Base-by-base conservation (phyloP, 2,888 invertebrate species). In the Dascillus cervinus region DNA sequence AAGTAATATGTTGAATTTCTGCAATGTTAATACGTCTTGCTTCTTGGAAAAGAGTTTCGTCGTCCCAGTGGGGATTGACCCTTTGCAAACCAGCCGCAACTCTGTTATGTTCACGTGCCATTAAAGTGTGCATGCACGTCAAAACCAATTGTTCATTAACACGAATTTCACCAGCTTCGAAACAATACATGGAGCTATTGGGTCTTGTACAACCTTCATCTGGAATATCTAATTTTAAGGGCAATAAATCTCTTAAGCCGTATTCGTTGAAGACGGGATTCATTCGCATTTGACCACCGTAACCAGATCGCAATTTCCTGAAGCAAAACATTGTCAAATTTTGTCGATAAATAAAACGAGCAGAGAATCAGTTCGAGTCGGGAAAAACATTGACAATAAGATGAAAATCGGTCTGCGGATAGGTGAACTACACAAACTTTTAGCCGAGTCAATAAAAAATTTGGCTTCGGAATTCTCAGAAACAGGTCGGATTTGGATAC, bases 81-180 rank as follows among this genome's bases (percentile, higher is more conserved):
- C 75, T 75, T 0, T 80, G 75, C 20, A 95, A 64, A 3, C 69
- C 80, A 29, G 73, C 75, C 1, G 92, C 91, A 1, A 89, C 65
- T 36, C 88, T 72, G 65, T 95, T 95, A 62, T 95, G 94, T 58
- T 94, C 89, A 35, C 91, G 71, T 1, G 91, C 87, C 82, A 89
- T 80, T 17, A 91, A 62, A 0, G 90, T 90, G 59, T 92, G 91
- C 87, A 91, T 89, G 44, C 88, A 88, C 0, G 91, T 82, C 30
- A 92, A 66, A 0, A 90, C 85, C 43, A 91, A 66, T 56, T 92
- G 91, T 60, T 92, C 91, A 62, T 92, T 92, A 1, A 90, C 91
- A 53, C 92, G 77, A 57, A 90, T 87, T 67, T 92, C 92, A 82
- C 89, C 90, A 45, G 86, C 88, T 73, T 91, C 90, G 55, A 92